These are phyloP conservation scores for Rhynchopsitta pachyrhyncha DNA, from an alignment of 2,113 vertebrate genomes.

Conservation along the genomic window DNA sequence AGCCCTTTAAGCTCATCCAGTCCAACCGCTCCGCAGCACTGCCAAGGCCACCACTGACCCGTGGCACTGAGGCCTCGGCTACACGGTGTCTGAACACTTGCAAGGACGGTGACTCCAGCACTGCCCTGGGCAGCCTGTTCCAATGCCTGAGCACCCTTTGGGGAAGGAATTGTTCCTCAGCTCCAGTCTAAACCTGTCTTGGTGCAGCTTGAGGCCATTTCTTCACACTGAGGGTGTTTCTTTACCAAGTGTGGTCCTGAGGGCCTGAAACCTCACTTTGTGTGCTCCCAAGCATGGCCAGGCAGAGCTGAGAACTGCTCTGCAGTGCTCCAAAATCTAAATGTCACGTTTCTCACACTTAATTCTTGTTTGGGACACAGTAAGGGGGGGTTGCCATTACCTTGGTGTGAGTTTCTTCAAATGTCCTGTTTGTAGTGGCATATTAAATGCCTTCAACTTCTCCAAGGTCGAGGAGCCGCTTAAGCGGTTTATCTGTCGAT, in stretches of 20 bases:
- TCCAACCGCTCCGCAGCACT: not conserved
- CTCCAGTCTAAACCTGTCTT: not conserved
- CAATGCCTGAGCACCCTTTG: not conserved
- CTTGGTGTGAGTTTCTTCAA: not conserved
- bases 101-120: not conserved
- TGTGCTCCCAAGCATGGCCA: not conserved
- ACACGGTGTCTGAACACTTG: accelerated
- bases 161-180: not conserved
- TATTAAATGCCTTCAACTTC: not conserved
- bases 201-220: not conserved
- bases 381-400: not conserved
- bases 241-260: accelerated
- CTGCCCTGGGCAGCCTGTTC: not conserved
- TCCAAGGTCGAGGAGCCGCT: not conserved
- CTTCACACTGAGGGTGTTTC: not conserved
- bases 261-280: not conserved
- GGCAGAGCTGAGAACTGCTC: not conserved
- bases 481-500: not conserved
- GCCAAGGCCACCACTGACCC: not conserved
- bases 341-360: accelerated
- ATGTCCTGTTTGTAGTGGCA: not conserved
- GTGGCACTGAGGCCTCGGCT: not conserved
- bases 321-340: not conserved
- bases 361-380: not conserved
- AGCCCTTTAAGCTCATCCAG: not conserved